A percentile compares a stretch with the other conserved stretches of the same genome.
These are phyloP conservation scores for Panthera uncia DNA, from an alignment of 2,113 vertebrate genomes.

Conservation along the genomic window DNA sequence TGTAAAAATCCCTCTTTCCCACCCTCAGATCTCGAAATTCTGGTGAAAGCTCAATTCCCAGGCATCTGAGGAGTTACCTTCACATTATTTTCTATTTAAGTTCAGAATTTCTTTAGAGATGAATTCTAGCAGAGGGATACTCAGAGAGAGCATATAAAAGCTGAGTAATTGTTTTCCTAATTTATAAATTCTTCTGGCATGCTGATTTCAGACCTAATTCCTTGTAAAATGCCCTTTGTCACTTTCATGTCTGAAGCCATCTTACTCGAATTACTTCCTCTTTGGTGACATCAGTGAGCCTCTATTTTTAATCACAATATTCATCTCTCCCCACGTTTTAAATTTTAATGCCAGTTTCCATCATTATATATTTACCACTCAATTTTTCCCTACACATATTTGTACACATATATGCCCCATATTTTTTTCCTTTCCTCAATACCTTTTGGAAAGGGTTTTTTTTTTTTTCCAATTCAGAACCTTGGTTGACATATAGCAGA, in stretches of 20 bases:
- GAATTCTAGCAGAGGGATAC: not conserved
- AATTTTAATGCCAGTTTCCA: slow-evolving; percentile 1
- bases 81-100: slow-evolving; percentile 1
- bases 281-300: not conserved
- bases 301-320: slow-evolving; percentile 16
- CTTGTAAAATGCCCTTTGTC: slow-evolving; percentile 29
- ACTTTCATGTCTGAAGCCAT: not conserved
- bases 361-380: slow-evolving; percentile 37
- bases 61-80: not conserved
- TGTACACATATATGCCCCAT: not conserved
- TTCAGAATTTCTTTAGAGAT: slow-evolving; percentile 11
- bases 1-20: not conserved
- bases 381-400: not conserved
- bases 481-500: not conserved
- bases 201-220: slow-evolving; percentile 3
- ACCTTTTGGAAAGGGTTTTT: not conserved
- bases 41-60: not conserved
- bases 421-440: not conserved
- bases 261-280: slow-evolving; percentile 28
- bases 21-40: not conserved
- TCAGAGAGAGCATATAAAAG: not conserved
- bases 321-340: not conserved
- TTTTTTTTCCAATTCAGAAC: not conserved
- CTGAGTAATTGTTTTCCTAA: not conserved
- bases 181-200: not conserved